Percentiles rank a stretch among this genome's conserved stretches.
These are phyloP conservation scores for Centroberyx gerrardi DNA, from an alignment of 2,797 vertebrate genomes.

Conservation along the genomic window DNA sequence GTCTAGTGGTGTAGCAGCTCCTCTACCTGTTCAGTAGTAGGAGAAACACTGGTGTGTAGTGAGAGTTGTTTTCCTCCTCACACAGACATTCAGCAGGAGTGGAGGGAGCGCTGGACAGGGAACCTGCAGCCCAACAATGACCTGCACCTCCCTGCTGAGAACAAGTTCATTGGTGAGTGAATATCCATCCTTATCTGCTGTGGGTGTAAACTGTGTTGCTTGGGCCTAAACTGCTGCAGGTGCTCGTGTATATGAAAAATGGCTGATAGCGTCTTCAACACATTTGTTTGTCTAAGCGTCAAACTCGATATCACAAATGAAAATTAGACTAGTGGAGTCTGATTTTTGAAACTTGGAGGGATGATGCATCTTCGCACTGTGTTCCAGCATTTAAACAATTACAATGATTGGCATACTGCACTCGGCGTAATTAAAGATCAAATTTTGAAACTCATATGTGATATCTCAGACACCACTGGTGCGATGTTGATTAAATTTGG, in stretches of 20 bases:
- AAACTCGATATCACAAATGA: too few relatives aligned
- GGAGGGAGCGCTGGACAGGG: conserved; percentile 90
- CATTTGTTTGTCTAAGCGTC: too few relatives aligned
- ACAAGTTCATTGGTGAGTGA: conserved; percentile 93
- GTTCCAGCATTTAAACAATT: conserved; percentile 17
- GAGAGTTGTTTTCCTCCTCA: conserved; percentile 17
- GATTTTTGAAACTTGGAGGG: neutral
- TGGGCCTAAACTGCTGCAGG: neutral
- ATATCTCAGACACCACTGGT: neutral
- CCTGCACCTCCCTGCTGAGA: conserved; percentile 93
- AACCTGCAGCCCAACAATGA: conserved; percentile 89
- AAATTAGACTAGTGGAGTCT: too few relatives aligned
- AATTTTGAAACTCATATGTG: neutral
- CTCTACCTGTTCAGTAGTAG: too few relatives aligned
- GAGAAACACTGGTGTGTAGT: neutral
- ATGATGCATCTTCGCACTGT: neutral
- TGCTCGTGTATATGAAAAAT: conserved; percentile 24
- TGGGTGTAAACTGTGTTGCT: neutral
- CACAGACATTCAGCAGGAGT: conserved; percentile 90
- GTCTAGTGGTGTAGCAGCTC: too few relatives aligned
- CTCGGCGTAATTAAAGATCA: conserved; percentile 7
- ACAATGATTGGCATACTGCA: conserved; percentile 17
- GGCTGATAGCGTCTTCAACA: neutral
- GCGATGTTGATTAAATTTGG: too few relatives aligned
- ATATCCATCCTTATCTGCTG: neutral